Conservation (phyloP, 2,113 vertebrate genomes). For the Tretioscincus oriximinensis region DNA sequence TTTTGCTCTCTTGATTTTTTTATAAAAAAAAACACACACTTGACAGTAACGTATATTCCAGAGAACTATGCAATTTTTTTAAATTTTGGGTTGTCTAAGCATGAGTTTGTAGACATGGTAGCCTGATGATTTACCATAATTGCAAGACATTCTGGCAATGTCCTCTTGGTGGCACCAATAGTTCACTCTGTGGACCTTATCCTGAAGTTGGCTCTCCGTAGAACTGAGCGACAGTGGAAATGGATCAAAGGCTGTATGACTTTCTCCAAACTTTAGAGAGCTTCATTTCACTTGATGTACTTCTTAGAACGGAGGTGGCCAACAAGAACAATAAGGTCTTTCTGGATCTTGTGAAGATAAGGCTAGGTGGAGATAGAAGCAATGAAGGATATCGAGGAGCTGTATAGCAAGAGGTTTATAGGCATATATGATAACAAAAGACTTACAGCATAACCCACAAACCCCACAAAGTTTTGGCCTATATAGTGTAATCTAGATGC, state of each 20-base stretch:
- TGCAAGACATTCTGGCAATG: background rate
- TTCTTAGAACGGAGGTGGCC: background rate
- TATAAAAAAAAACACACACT: background rate
- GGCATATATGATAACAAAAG: background rate
- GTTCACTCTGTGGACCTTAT: slow-evolving; percentile 9
- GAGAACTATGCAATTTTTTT: background rate
- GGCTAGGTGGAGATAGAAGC: background rate
- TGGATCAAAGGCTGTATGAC: background rate
- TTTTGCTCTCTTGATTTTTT: background rate
- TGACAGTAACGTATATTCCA: background rate
- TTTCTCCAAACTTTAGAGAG: background rate
- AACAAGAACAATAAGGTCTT: background rate
- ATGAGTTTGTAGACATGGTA: background rate
- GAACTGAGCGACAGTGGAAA: background rate
- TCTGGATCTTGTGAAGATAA: background rate
- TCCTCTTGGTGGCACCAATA: slow-evolving; percentile 36
- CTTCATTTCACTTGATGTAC: background rate
- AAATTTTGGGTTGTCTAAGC: background rate
- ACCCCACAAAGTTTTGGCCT: no score
- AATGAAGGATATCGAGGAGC: background rate
- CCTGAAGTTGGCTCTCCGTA: background rate
- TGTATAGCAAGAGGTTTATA: background rate
- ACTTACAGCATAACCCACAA: background rate
- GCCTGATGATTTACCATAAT: background rate
- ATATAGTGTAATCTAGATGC: no score